Conservation (phyloP, 2,888 invertebrate genomes). For the Calameuta pallipes region DNA sequence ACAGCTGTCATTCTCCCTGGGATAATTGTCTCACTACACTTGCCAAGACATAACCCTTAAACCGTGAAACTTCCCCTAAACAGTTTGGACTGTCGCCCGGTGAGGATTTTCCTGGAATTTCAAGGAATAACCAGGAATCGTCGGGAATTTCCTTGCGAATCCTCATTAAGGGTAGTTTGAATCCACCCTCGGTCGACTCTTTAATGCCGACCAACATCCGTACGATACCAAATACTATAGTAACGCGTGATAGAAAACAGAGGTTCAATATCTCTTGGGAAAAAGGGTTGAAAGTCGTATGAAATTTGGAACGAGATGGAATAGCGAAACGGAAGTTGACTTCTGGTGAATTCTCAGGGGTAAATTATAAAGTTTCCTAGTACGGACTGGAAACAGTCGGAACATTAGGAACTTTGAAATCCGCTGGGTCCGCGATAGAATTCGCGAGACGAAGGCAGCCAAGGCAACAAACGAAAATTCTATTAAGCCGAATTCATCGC, state of each 20-base stretch:
- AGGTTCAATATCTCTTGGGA: not conserved
- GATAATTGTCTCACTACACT: constrained; percentile 21
- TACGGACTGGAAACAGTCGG: not conserved
- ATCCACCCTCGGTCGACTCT: not conserved
- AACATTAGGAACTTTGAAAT: not conserved
- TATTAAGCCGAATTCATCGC: constrained; percentile 12
- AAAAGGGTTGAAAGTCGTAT: not conserved
- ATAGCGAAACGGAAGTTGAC: not conserved
- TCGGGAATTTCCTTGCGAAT: not conserved
- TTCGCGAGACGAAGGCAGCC: not conserved
- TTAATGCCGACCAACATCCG: not conserved
- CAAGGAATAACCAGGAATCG: not conserved
- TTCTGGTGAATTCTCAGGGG: not conserved
- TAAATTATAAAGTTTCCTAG: not conserved
- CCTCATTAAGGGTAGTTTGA: not conserved
- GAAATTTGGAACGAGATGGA: not conserved
- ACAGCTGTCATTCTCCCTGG: constrained; percentile 40
- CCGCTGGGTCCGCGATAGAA: not conserved
- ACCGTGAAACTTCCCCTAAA: constrained; percentile 31
- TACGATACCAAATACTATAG: not conserved
- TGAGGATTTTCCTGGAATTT: constrained; percentile 20
- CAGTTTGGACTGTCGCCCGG: constrained; percentile 52
- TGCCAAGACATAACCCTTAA: constrained; percentile 39
- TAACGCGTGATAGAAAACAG: not conserved
- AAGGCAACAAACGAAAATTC: not conserved